Percentiles rank a stretch among this genome's conserved stretches.
phyloP scores from a whole-genome alignment of 2,888 invertebrate genomes.

The Plemyria rubiginata region DNA sequence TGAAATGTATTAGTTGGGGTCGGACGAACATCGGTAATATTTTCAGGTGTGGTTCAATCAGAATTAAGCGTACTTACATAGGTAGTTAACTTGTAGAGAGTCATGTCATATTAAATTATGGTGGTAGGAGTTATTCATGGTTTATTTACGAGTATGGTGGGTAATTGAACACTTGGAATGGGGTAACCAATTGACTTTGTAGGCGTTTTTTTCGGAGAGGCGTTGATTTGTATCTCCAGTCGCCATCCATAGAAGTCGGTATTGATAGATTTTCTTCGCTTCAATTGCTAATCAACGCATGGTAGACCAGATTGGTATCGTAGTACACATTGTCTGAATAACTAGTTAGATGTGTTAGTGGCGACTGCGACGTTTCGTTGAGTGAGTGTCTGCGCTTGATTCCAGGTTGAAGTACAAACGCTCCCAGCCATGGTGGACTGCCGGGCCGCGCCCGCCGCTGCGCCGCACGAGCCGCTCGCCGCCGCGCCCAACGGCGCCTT shows the following conservation, averaged over 20 bases:
- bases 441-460: slow-evolving; percentile 67
- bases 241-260: background rate
- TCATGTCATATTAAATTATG: background rate
- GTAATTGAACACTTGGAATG: background rate
- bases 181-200: no score
- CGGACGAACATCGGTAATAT: background rate
- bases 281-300: background rate
- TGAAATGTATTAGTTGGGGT: background rate
- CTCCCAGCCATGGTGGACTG: slow-evolving; percentile 81
- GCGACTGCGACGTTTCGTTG: background rate
- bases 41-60: background rate
- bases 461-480: slow-evolving; percentile 34
- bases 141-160: background rate
- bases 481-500: slow-evolving; percentile 11
- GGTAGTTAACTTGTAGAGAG: background rate
- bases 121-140: background rate
- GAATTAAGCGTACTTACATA: background rate
- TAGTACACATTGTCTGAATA: background rate
- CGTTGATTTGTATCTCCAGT: no score
- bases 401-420: slow-evolving; percentile 74
- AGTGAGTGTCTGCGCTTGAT: background rate
- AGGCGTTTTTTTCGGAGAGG: background rate
- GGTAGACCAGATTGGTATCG: background rate
- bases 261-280: background rate
- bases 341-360: slow-evolving; percentile 2